Conservation (phyloP, 2,888 invertebrate species). For the Dendrolimus pini region DNA sequence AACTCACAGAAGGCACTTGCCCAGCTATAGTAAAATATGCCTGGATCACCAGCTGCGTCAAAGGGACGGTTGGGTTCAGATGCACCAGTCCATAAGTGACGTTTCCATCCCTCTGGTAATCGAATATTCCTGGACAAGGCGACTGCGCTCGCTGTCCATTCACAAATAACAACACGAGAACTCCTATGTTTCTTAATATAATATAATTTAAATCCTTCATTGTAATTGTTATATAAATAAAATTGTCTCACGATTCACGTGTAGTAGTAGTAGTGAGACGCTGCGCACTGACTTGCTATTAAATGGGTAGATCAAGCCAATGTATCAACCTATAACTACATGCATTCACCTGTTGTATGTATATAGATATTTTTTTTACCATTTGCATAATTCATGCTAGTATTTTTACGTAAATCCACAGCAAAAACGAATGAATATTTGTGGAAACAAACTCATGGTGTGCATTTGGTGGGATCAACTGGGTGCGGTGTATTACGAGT, state of each 20-base stretch:
- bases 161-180: not conserved
- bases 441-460: too few relatives aligned
- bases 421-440: too few relatives aligned
- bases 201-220: not conserved
- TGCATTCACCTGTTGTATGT: too few relatives aligned
- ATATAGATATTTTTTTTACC: too few relatives aligned
- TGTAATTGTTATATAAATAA: not conserved
- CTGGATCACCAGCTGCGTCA: not conserved
- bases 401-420: too few relatives aligned
- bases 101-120: not conserved
- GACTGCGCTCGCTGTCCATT: constrained; percentile 1
- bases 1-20: not conserved
- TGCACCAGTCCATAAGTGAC: not conserved
- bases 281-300: not conserved
- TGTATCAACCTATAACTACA: too few relatives aligned
- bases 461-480: too few relatives aligned
- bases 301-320: too few relatives aligned
- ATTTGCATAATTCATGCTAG: too few relatives aligned
- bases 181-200: not conserved
- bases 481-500: too few relatives aligned
- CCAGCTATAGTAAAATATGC: not conserved
- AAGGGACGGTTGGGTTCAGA: not conserved
- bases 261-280: not conserved
- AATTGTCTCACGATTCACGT: not conserved
- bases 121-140: constrained; percentile 1